Evolutionary conservation across 2,113 vertebrate species (phyloP).

Genomic region (Fukomys damarensis): DNA sequence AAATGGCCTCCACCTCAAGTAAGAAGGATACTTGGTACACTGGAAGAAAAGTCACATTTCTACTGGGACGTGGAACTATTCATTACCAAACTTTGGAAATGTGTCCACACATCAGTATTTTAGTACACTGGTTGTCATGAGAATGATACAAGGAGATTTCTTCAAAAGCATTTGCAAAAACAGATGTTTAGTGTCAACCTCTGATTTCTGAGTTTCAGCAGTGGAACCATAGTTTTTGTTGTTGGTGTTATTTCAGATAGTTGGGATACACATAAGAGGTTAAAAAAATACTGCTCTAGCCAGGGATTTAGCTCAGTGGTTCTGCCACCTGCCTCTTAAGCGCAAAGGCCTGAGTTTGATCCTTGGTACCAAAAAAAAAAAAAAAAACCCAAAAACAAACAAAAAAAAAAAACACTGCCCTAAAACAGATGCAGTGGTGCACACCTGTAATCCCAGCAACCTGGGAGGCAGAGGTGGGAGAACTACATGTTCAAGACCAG

Average conservation of each 20-base stretch:
- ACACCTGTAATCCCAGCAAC: background rate
- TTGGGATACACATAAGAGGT: background rate
- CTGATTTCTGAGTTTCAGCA: conserved; percentile 12
- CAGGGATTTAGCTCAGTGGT: too few species aligned
- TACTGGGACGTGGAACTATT: background rate
- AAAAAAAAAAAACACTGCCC: background rate
- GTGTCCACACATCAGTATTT: background rate
- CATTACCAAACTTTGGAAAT: background rate
- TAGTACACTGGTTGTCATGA: background rate
- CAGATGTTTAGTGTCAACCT: background rate
- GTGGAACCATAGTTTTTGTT: background rate
- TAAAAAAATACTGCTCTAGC: background rate
- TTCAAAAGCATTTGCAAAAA: conserved; percentile 28
- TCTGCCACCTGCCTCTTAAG: too few species aligned
- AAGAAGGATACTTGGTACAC: background rate
- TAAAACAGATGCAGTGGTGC: background rate
- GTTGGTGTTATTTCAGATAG: background rate
- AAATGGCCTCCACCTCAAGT: background rate
- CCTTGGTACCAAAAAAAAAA: too few species aligned
- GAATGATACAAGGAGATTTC: background rate
- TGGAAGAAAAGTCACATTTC: background rate
- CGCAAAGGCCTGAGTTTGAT: too few species aligned
- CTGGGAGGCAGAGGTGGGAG: background rate
- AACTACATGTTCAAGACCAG: background rate
- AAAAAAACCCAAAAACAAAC: too few species aligned